Conservation (phyloP, 2,113 vertebrate genomes). For the Callipepla californica region DNA sequence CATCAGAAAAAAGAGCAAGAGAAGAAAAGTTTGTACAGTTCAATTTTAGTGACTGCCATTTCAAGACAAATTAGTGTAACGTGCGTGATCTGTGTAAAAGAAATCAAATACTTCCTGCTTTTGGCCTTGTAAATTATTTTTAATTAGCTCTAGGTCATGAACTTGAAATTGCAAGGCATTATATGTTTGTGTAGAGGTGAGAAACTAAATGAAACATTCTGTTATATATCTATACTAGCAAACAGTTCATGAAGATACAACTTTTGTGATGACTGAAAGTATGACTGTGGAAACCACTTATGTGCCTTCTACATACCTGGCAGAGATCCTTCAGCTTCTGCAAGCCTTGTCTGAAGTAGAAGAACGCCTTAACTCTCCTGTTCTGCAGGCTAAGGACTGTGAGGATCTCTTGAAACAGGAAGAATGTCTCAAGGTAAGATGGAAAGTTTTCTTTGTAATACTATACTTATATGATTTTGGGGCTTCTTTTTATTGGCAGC, state of each 20-base stretch:
- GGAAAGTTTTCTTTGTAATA: not conserved
- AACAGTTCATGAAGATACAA: slow-evolving; percentile 80
- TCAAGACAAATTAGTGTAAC: not conserved
- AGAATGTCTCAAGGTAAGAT: slow-evolving; percentile 91
- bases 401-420: slow-evolving; percentile 92
- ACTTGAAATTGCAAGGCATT: slow-evolving; percentile 44
- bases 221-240: slow-evolving; percentile 84
- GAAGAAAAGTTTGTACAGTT: not conserved
- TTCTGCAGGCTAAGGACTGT: slow-evolving; percentile 86
- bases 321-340: slow-evolving; percentile 86
- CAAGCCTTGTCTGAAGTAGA: slow-evolving; percentile 89
- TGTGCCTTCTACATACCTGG: slow-evolving; percentile 86
- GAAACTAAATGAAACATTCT: slow-evolving; percentile 76
- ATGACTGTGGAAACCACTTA: slow-evolving; percentile 83
- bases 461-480: fast-evolving
- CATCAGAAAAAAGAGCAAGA: not conserved
- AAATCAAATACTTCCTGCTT: not conserved
- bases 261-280: slow-evolving; percentile 76
- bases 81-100: not conserved
- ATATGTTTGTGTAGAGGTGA: not conserved
- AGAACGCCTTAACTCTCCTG: slow-evolving; percentile 89
- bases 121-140: not conserved
- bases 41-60: not conserved
- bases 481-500: not conserved
- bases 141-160: slow-evolving; percentile 23